Evolutionary conservation across 2,113 vertebrate species (phyloP).

Genomic region (Perca fluviatilis): DNA sequence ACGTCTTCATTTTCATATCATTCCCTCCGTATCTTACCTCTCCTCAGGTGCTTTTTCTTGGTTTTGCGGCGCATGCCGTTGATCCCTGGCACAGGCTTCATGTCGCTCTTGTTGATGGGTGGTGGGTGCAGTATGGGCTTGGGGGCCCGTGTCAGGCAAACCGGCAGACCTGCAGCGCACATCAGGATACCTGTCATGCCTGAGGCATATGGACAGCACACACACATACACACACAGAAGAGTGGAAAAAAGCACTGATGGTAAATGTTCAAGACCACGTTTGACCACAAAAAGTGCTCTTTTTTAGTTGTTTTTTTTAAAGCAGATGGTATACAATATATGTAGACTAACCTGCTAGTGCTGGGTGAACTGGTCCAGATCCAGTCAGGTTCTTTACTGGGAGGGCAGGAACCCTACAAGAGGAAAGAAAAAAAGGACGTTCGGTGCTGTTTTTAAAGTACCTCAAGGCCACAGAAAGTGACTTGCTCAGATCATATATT

Average conservation of each 20-base stretch:
- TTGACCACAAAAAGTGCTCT: neutral
- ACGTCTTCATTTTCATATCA: neutral
- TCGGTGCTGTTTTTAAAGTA: neutral
- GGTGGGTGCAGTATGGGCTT: conserved; percentile 96
- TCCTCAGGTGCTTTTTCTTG: conserved; percentile 95
- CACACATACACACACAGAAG: conserved; percentile 48
- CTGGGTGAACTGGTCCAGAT: conserved; percentile 93
- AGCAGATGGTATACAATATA: neutral
- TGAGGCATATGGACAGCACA: conserved; percentile 67
- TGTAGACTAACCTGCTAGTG: conserved; percentile 90
- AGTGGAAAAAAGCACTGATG: conserved; percentile 41
- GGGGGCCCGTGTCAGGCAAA: conserved; percentile 95
- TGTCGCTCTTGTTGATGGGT: conserved; percentile 94
- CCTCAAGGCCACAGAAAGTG: neutral
- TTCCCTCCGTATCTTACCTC: conserved; percentile 83
- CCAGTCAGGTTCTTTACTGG: conserved; percentile 97
- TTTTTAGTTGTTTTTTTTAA: neutral
- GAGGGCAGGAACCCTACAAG: conserved; percentile 91
- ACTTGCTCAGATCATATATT: neutral
- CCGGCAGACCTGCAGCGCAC: conserved; percentile 94
- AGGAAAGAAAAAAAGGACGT: conserved; percentile 1
- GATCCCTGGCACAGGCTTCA: conserved; percentile 94
- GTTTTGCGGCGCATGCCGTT: conserved; percentile 95
- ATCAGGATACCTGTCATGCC: conserved; percentile 98
- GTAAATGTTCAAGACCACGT: conserved; percentile 18